Base-by-base conservation (phyloP, 2,888 invertebrate genomes). In the Dascillus cervinus region DNA sequence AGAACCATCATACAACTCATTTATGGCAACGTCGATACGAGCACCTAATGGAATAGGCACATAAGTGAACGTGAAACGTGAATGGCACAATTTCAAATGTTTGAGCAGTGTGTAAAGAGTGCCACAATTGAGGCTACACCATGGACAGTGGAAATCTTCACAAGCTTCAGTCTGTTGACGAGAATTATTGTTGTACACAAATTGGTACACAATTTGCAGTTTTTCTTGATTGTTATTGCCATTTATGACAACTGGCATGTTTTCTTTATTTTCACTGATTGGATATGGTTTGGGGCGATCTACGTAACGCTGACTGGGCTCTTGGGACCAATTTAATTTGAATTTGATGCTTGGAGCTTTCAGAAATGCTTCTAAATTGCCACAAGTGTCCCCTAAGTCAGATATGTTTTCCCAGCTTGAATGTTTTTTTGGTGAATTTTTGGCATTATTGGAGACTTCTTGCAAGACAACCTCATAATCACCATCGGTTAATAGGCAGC, bases 121-220 rank as follows among this genome's bases (percentile, higher is more conserved):
- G 30, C 82, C 77, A 53, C 94, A 95, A 65, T 92, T 87, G 11
- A 95, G 68, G 3, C 85, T 85, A 62, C 96, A 96, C 95, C 95
- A 96, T 1, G 96, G 95, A 59, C 96, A 96, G 57, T 85, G 84
- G 28, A 92, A 72, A 67, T 94, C 91, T 55, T 89, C 87, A 41
- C 90, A 84, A 5, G 91, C 89, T 65, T 94, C 94, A 1, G 94
- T 95, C 66, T 94, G 94, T 58, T 95, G 95, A 24, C 92, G 73
- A 22, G 88, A 89, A 60, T 90, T 92, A 65, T 91, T 92, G 65
- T 91, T 92, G 62, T 92, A 94, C 47, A 92, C 75, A 68, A 96
- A 96, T 67, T 95, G 94, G 66, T 95, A 96, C 43, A 91, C 86
- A 43, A 95, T 87, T 65, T 88, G 84, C 45, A 82, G 74, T 12